These are phyloP conservation scores for Crambe crambe DNA, from an alignment of 37 sponge, comb jelly and placozoan species.

Conservation along the genomic window DNA sequence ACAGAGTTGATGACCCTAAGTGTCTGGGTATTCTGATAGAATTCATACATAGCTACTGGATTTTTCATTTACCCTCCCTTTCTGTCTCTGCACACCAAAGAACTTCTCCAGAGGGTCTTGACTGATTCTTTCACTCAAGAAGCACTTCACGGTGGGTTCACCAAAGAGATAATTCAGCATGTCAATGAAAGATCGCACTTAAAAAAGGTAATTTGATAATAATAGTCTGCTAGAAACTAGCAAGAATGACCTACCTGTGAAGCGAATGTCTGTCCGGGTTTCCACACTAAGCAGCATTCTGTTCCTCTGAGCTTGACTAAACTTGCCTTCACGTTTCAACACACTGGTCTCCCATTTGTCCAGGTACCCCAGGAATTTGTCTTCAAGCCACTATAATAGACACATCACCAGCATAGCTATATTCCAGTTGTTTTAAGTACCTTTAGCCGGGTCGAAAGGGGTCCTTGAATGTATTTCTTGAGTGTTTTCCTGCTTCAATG, in stretches of 20 bases:
- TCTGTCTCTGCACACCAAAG: neutral
- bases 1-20: conserved; percentile 6
- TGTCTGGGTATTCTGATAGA: neutral
- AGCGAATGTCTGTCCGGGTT: neutral
- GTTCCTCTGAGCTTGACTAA: neutral
- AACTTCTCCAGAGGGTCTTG: neutral
- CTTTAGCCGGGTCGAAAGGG: neutral
- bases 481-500: neutral
- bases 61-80: neutral
- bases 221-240: neutral
- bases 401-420: too few relatives aligned
- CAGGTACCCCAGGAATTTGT: neutral
- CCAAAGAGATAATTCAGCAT: neutral
- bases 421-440: neutral
- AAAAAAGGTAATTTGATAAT: neutral
- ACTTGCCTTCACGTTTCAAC: neutral
- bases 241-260: neutral
- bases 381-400: neutral
- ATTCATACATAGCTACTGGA: neutral
- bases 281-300: neutral
- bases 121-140: neutral
- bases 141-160: neutral
- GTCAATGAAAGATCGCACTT: neutral
- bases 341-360: neutral
- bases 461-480: neutral